Evolutionary conservation across 1,140 invertebrate genomes (phyloP).

Genomic region (Aethina tumida): DNA sequence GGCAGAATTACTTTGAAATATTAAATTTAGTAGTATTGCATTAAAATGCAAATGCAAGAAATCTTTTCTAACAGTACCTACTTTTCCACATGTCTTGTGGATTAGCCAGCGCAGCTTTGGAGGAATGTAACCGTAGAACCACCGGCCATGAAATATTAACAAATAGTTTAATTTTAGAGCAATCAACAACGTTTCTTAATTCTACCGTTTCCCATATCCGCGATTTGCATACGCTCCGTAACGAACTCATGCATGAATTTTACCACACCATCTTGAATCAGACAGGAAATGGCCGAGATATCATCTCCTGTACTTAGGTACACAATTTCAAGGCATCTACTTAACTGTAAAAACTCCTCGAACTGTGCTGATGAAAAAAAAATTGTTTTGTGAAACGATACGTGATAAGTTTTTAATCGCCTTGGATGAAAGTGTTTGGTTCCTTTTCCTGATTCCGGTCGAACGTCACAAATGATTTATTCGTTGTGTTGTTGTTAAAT

Average conservation of each 20-base stretch:
- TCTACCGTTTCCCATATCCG: constrained; percentile 9
- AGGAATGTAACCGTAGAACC: too few relatives aligned
- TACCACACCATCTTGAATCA: constrained; percentile 9
- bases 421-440: too few relatives aligned
- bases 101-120: too few relatives aligned
- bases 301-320: constrained; percentile 12
- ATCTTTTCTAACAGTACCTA: too few relatives aligned
- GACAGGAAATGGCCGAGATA: constrained; percentile 15
- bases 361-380: too few relatives aligned
- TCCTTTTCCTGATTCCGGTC: neutral
- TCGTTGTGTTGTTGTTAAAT: neutral
- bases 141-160: constrained; percentile 3
- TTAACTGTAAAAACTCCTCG: constrained; percentile 10
- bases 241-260: constrained; percentile 12
- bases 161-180: constrained; percentile 4
- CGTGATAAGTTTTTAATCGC: too few relatives aligned
- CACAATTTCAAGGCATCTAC: constrained; percentile 12
- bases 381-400: too few relatives aligned
- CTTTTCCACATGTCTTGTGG: too few relatives aligned
- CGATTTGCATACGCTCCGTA: constrained; percentile 16
- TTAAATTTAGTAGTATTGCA: too few relatives aligned
- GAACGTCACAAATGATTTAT: neutral
- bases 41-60: too few relatives aligned
- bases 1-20: too few relatives aligned
- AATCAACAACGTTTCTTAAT: constrained; percentile 12